A percentile compares a stretch with the other conserved stretches of the same genome.
These are phyloP conservation scores for Kryptopterus vitreolus DNA, from an alignment of 2,797 vertebrate species.

Conservation along the genomic window DNA sequence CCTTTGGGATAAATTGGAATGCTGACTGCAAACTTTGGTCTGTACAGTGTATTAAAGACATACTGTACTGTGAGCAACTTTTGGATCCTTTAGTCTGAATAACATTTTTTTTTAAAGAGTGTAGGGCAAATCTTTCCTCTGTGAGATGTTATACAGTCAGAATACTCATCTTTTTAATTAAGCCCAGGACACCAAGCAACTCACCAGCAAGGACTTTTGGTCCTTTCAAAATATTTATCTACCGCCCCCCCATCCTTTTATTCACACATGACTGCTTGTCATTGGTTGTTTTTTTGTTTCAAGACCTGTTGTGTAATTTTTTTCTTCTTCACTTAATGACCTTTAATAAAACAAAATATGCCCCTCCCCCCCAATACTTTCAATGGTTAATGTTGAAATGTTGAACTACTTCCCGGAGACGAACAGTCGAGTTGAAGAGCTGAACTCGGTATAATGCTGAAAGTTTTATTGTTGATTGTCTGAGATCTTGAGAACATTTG, in stretches of 20 bases:
- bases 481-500: constrained; percentile 33
- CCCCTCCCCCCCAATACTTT: no score
- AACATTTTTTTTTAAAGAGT: neutral
- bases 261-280: neutral
- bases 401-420: neutral
- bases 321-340: neutral
- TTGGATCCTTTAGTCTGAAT: neutral
- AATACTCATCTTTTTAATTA: neutral
- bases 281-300: neutral
- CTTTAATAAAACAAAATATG: no score
- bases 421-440: neutral
- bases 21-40: no score
- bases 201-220: neutral
- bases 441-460: constrained; percentile 13
- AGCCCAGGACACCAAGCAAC: neutral
- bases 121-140: neutral
- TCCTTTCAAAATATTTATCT: neutral
- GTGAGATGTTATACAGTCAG: neutral
- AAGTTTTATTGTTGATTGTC: constrained; percentile 38
- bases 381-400: neutral
- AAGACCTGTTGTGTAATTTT: neutral
- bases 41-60: neutral
- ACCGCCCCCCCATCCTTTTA: no score
- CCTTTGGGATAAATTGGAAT: no score
- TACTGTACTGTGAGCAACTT: neutral